Percentiles rank a stretch among this genome's conserved stretches.
Conservation (phyloP, 1,140 invertebrate genomes). For the Trichonephila inaurata region DNA sequence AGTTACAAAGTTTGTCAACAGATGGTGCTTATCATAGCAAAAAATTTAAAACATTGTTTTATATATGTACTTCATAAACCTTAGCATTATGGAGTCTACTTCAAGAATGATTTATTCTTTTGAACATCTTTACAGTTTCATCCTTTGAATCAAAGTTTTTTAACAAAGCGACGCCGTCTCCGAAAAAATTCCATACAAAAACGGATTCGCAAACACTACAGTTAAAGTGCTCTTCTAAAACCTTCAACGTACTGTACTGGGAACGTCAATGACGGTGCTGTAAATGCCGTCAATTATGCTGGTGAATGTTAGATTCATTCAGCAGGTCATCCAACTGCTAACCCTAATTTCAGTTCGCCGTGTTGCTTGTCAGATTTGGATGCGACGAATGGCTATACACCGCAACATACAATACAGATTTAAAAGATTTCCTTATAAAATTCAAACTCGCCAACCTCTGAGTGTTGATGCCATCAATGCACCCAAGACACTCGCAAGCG, state of each 20-base stretch:
- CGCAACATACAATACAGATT: background rate
- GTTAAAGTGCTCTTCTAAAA: background rate
- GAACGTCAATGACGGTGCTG: background rate
- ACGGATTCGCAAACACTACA: too few relatives aligned
- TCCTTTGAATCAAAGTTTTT: background rate
- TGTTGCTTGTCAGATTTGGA: slow-evolving; percentile 21
- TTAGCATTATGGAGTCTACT: too few relatives aligned
- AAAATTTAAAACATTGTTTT: too few relatives aligned
- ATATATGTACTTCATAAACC: too few relatives aligned
- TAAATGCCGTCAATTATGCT: background rate
- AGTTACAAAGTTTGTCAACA: too few relatives aligned
- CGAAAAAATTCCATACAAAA: too few relatives aligned
- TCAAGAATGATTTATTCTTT: background rate
- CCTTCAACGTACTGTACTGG: background rate
- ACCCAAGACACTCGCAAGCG: too few relatives aligned
- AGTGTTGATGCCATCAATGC: background rate
- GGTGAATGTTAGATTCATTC: slow-evolving; percentile 7
- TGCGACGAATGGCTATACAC: background rate
- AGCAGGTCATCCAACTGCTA: background rate
- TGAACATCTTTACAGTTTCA: background rate
- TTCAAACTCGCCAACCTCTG: slow-evolving; percentile 1
- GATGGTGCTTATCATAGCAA: too few relatives aligned
- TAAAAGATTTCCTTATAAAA: background rate
- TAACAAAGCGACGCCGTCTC: too few relatives aligned
- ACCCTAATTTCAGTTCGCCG: background rate